Base-by-base conservation (phyloP, 2,113 vertebrate genomes). In the Mus pahari region DNA sequence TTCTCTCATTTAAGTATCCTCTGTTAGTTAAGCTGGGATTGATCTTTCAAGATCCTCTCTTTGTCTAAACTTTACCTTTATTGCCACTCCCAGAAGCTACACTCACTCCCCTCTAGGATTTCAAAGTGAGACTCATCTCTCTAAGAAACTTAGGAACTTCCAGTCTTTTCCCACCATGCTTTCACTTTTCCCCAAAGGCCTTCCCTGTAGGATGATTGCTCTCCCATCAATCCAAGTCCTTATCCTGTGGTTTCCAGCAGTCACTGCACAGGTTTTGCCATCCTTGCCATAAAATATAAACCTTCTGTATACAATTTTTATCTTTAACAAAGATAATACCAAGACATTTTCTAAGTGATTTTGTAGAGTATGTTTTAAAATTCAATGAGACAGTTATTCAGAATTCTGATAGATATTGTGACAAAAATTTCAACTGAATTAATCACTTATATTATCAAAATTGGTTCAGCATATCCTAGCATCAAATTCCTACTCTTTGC, bases 401-500 rank as follows among this genome's bases (percentile, higher is more conserved):
- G 42, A 88, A 95, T 89, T 86, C 1, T 86, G 11, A 75, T n/a
- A 86, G 77, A 7, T 11, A 66, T 86, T 84, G 20, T 64, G 4
- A 48, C 96, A 81, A 96, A 91, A 71, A 31, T 2, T 96, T 96
- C 9, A 86, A 1, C 39, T 87, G 26, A 70, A 78, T 13, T 39
- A 1, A 26, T 82, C 48, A 66, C 13, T 88, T 28, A 42, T 89
- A 5, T 1, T 73, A 68, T 66, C 88, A 92, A 50, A 92, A 77
- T 86, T 95, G 17, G 39, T 64, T 91, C 7, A 58, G 58, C 75
- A 71, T 81, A 84, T 82, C 6, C 13, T 60, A 33, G 16, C 33
- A 55, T 74, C 87, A 45, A 77, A 73, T 68, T 77, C 0, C 17
- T 28, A 50, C 0, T 84, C 26, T 53, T 4, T 90, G 39, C 4